phyloP scores from a whole-genome alignment of 2,888 invertebrate species.

The Oscheius sp. region DNA sequence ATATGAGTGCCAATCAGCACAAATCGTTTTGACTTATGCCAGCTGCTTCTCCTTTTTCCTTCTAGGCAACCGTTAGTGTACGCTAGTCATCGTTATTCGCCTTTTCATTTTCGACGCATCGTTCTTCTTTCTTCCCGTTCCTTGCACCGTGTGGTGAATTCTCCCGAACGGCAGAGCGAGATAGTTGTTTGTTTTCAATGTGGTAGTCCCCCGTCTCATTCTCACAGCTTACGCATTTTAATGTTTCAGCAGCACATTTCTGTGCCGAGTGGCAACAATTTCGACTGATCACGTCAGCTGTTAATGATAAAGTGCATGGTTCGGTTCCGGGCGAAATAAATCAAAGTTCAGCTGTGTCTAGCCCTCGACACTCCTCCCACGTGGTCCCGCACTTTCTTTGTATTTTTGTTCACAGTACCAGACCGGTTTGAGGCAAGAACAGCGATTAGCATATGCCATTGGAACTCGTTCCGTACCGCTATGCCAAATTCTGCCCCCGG shows the following conservation, averaged over 20 bases:
- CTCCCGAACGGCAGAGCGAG: constrained; percentile 25
- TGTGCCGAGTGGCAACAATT: neutral
- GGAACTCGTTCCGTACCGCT: constrained; percentile 22
- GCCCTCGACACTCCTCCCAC: constrained; percentile 16
- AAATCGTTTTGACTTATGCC: neutral
- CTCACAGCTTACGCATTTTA: neutral
- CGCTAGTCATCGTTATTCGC: constrained; percentile 12
- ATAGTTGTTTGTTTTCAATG: constrained; percentile 31
- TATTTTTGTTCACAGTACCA: neutral
- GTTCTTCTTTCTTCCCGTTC: constrained; percentile 24
- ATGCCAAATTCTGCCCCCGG: constrained; percentile 24
- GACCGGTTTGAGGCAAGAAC: constrained; percentile 29
- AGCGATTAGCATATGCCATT: constrained; percentile 30
- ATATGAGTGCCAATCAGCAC: neutral
- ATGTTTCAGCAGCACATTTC: constrained; percentile 4
- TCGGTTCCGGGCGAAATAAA: constrained; percentile 14
- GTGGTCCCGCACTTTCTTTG: constrained; percentile 12
- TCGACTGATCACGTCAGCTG: constrained; percentile 24
- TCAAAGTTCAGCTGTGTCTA: constrained; percentile 19
- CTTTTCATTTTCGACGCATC: constrained; percentile 28
- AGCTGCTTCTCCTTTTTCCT: too few species aligned
- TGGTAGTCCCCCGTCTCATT: constrained; percentile 7
- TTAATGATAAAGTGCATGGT: constrained; percentile 34
- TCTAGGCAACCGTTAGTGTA: neutral
- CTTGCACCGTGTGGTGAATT: constrained; percentile 22